Percentiles rank a stretch among this genome's conserved stretches.
Conservation (phyloP, 2,888 invertebrate genomes). For the Drosophila ochracea region DNA sequence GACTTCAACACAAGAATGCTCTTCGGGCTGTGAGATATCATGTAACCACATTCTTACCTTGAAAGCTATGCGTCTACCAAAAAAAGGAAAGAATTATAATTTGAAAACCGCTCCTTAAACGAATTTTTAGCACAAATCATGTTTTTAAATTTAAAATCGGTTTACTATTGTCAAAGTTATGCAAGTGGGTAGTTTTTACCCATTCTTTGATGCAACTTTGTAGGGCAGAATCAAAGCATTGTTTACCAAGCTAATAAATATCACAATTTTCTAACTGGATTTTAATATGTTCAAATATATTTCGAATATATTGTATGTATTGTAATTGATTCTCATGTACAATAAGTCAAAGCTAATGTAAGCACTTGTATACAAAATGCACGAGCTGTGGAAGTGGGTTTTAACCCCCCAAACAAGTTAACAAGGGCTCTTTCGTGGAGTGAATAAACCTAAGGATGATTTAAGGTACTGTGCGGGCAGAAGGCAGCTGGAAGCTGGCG, state of each 20-base stretch:
- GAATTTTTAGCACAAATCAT: background rate
- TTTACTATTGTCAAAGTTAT: background rate
- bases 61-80: no score
- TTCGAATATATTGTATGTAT: background rate
- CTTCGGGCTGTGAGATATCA: background rate
- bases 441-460: background rate
- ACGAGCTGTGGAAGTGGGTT: conserved; percentile 13
- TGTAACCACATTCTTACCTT: background rate
- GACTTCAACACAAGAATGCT: background rate
- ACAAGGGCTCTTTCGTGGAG: conserved; percentile 8
- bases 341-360: conserved; percentile 17
- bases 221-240: background rate
- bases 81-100: background rate
- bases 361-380: conserved; percentile 13
- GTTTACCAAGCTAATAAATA: background rate
- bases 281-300: background rate
- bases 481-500: conserved; percentile 4
- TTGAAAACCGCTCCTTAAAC: background rate
- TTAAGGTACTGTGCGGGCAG: conserved; percentile 7
- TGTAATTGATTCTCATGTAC: no score
- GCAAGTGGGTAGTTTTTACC: background rate
- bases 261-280: background rate
- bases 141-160: background rate
- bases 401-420: conserved; percentile 2
- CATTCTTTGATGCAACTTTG: background rate